Conservation (phyloP, 2,113 vertebrate species). For the Odocoileus virginianus region DNA sequence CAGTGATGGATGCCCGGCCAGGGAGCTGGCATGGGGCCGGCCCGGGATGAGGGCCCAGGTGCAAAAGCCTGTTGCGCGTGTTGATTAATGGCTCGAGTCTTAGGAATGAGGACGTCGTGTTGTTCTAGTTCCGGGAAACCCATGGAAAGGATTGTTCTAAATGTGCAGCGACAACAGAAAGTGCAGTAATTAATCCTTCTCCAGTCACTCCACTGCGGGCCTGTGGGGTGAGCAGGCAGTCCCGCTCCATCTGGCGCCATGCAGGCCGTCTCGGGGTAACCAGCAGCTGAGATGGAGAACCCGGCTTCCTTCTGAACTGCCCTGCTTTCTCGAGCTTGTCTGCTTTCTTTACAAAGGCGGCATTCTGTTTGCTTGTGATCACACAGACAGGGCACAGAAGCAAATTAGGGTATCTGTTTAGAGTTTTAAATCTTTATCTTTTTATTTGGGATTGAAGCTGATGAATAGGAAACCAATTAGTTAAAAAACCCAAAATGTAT, state of each 20-base stretch:
- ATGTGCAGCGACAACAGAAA: not conserved
- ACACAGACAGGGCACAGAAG: not conserved
- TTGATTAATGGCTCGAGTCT: not conserved
- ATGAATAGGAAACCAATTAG: not conserved
- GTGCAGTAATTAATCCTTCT: not conserved
- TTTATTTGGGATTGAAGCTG: not conserved
- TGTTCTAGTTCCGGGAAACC: not conserved
- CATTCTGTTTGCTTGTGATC: not conserved
- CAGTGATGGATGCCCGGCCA: not conserved
- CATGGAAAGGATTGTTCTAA: not conserved
- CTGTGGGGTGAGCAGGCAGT: not conserved
- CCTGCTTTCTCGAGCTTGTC: not conserved
- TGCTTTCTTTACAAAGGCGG: not conserved
- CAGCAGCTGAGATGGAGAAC: not conserved
- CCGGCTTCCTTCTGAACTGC: not conserved
- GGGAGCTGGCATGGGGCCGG: not conserved
- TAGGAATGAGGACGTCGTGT: not conserved
- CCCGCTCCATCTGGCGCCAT: not conserved
- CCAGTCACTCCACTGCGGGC: not conserved
- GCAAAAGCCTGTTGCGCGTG: not conserved
- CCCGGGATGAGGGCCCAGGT: not conserved
- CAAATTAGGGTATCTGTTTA: not conserved
- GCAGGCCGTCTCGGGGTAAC: not conserved
- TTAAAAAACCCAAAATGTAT: not conserved
- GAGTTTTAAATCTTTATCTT: conserved; percentile 31